A percentile compares a stretch with the other conserved stretches of the same genome.
These are phyloP conservation scores for Willowsia nigromaculata DNA, from an alignment of 2,888 invertebrate genomes.

Conservation along the genomic window DNA sequence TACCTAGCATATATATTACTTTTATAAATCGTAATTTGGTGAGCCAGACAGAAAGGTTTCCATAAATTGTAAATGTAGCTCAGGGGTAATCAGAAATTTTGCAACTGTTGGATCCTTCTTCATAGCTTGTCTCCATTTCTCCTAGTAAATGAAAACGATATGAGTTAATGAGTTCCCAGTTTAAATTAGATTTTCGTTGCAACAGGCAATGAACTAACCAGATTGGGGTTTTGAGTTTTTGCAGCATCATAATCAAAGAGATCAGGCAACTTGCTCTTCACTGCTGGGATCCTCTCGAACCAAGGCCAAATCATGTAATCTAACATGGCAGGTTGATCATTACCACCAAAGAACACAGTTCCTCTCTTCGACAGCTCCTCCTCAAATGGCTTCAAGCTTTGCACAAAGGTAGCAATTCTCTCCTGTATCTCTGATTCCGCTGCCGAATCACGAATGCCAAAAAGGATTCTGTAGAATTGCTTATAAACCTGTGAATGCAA, in stretches of 20 bases:
- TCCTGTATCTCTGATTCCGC: slow-evolving; percentile 31
- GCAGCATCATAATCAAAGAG: slow-evolving; percentile 72
- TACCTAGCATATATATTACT: background rate
- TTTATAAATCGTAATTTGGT: slow-evolving; percentile 80
- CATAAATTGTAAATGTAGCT: slow-evolving; percentile 87
- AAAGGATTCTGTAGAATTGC: slow-evolving; percentile 72
- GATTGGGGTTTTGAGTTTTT: slow-evolving; percentile 65
- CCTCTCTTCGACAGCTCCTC: slow-evolving; percentile 80
- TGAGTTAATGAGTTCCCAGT: background rate
- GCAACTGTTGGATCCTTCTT: slow-evolving; percentile 87
- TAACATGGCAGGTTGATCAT: slow-evolving; percentile 86
- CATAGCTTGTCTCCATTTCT: slow-evolving; percentile 87
- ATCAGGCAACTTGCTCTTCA: slow-evolving; percentile 80
- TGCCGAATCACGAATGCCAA: slow-evolving; percentile 50
- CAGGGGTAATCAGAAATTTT: slow-evolving; percentile 84
- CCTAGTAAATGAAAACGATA: slow-evolving; percentile 81
- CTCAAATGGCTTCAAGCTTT: slow-evolving; percentile 80
- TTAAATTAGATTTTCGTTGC: background rate
- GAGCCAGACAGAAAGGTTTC: slow-evolving; percentile 84
- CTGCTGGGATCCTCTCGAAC: slow-evolving; percentile 86
- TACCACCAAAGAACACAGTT: slow-evolving; percentile 81
- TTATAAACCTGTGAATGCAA: too few species aligned
- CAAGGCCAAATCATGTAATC: slow-evolving; percentile 94
- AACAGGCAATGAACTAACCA: slow-evolving; percentile 41
- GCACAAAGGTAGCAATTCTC: slow-evolving; percentile 78